Base-by-base conservation (phyloP, 2,797 vertebrate genomes). In the Gallinago nigripennis region DNA sequence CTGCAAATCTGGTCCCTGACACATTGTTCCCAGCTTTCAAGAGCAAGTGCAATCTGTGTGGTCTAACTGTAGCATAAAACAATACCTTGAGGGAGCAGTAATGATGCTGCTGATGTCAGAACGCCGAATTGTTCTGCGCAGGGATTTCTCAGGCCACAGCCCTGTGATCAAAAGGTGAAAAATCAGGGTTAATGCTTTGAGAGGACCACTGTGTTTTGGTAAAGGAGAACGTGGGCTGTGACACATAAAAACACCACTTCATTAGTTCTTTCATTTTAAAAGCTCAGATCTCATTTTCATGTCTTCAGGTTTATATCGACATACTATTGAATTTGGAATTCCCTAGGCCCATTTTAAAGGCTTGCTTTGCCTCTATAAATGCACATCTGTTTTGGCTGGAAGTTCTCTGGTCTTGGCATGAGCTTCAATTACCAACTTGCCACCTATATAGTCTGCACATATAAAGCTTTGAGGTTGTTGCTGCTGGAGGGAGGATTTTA, bases 361-460 rank as follows among this genome's bases (percentile, higher is more conserved):
- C 25, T 89, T 81, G 33, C 45, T 91, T 89, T 70, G 66, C 95
- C 54, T 82, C 72, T 68, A 86, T 70, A 89, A 95, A 91, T 20
- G 18, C 76, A 66, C 83, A 93, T 87, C 87, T 95, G 83, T 27
- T 94, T 54, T 58, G 91, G 80, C 75, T 87, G 86, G 68, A 64
- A 69, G 19, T 82, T 75, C 69, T 48, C 80, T 61, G 77, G 41
- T 54, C 88, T 86, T 95, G 95, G 83, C 82, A 58, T 68, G 16
- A 71, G 41, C 12, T 92, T 92, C 37, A 30, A 3, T 70, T 71
- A 81, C 92, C 90, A 93, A 2, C 31, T 69, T 77, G 54, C 87
- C 92, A 78, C 87, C 93, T 85, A 30, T 79, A 72, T 33, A 72
- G 53, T 30, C 79, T 53, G 85, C 50, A 56, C 3, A 4, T 4